Conservation (phyloP, 2,888 invertebrate species). For the Pollenia angustigena region DNA sequence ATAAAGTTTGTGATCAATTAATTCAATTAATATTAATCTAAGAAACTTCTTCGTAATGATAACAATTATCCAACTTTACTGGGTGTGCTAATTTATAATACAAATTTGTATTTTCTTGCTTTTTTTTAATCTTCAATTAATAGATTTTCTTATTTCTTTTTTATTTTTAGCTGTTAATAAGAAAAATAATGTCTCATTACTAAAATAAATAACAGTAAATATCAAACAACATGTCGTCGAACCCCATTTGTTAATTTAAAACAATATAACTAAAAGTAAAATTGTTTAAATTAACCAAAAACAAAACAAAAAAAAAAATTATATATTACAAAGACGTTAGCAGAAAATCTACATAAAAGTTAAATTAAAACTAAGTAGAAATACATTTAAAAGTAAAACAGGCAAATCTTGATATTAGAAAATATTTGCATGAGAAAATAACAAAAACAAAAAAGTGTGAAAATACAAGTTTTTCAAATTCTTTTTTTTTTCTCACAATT, state of each 20-base stretch:
- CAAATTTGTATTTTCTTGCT: not conserved
- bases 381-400: conserved; percentile 49
- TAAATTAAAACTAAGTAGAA: conserved; percentile 57
- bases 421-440: conserved; percentile 36
- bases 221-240: conserved; percentile 79
- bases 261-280: conserved; percentile 74
- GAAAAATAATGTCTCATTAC: conserved; percentile 79
- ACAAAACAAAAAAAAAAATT: conserved; percentile 61
- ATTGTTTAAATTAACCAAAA: conserved; percentile 76
- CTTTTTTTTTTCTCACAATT: conserved; percentile 33
- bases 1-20: not conserved
- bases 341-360: conserved; percentile 47
- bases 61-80: not conserved
- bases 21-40: too few species aligned
- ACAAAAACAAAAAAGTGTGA: conserved; percentile 47
- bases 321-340: conserved; percentile 66
- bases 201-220: conserved; percentile 72
- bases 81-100: conserved; percentile 1
- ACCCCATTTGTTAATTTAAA: conserved; percentile 77
- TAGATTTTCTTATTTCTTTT: conserved; percentile 59
- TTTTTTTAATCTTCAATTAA: not conserved
- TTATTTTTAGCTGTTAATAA: conserved; percentile 79
- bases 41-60: too few species aligned
- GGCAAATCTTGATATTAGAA: conserved; percentile 51
- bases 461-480: conserved; percentile 59